Percentiles rank a stretch among this genome's conserved stretches.
These are phyloP conservation scores for Gasteruption jaculator DNA, from an alignment of 2,888 invertebrate genomes.

Conservation along the genomic window DNA sequence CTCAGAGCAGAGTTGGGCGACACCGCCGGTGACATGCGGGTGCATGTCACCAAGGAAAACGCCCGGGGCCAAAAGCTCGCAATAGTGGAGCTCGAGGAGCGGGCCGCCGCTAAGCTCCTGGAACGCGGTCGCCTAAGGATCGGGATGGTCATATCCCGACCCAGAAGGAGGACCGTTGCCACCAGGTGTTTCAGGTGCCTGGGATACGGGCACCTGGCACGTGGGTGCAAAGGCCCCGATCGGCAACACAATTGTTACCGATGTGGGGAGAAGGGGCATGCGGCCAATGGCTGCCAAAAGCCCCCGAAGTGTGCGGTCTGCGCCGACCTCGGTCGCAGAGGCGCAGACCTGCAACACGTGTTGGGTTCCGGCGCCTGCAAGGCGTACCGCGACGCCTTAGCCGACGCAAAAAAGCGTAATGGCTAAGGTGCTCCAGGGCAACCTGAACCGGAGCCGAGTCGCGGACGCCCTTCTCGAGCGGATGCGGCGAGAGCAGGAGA, in stretches of 20 bases:
- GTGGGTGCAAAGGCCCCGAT: slow-evolving; percentile 7
- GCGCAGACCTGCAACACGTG: slow-evolving; percentile 6
- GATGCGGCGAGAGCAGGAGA: slow-evolving; percentile 9
- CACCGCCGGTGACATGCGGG: not conserved
- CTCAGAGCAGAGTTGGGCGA: not conserved
- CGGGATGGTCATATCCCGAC: slow-evolving; percentile 4
- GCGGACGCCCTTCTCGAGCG: slow-evolving; percentile 16
- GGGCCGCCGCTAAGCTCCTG: not conserved
- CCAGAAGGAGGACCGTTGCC: not conserved
- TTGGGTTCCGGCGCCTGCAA: slow-evolving; percentile 11
- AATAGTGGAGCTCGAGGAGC: not conserved
- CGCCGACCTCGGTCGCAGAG: not conserved
- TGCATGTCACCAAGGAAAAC: not conserved
- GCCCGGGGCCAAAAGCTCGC: slow-evolving; percentile 1
- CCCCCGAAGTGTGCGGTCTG: no score
- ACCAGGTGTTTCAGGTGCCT: slow-evolving; percentile 4
- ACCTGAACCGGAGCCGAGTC: slow-evolving; percentile 18
- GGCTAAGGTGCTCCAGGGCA: slow-evolving; percentile 19
- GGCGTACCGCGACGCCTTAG: slow-evolving; percentile 14
- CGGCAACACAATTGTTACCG: slow-evolving; percentile 10
- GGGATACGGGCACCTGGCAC: slow-evolving; percentile 7
- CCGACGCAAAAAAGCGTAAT: slow-evolving; percentile 8
- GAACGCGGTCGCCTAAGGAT: not conserved
- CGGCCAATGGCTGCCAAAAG: no score
- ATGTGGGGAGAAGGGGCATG: slow-evolving; percentile 16